Evolutionary conservation across 2,888 invertebrate species (phyloP).

Genomic region (Pterostichus madidus): DNA sequence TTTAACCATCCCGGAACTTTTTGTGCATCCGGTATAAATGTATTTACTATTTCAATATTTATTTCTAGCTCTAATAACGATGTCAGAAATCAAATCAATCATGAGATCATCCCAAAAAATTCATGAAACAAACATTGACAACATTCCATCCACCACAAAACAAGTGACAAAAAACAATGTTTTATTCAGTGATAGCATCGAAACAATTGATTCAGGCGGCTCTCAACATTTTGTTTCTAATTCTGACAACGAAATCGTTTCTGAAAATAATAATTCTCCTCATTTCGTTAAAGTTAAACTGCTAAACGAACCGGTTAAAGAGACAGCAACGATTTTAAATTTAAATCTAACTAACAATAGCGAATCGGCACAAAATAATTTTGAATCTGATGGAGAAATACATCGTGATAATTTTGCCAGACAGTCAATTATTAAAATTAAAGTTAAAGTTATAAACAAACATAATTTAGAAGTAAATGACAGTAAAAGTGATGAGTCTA

Average conservation of each 20-base stretch:
- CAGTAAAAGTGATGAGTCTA: background rate
- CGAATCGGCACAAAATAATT: slow-evolving; percentile 27
- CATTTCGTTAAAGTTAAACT: slow-evolving; percentile 50
- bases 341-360: background rate
- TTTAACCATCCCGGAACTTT: too few relatives aligned
- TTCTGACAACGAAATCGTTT: slow-evolving; percentile 27
- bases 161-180: slow-evolving; percentile 51
- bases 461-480: slow-evolving; percentile 19
- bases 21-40: too few relatives aligned
- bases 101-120: background rate
- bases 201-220: slow-evolving; percentile 8
- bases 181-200: slow-evolving; percentile 50
- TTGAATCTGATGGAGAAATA: background rate
- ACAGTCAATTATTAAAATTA: slow-evolving; percentile 46
- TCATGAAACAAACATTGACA: background rate
- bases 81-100: slow-evolving; percentile 56
- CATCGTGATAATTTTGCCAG: background rate
- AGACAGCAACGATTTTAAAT: slow-evolving; percentile 33
- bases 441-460: slow-evolving; percentile 49
- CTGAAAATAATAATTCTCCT: slow-evolving; percentile 12
- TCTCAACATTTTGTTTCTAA: background rate
- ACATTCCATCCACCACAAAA: slow-evolving; percentile 1
- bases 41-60: background rate
- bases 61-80: slow-evolving; percentile 44
- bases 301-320: slow-evolving; percentile 40